Evolutionary conservation across 1,140 invertebrate genomes (phyloP).

Genomic region (Megalonaias nervosa): DNA sequence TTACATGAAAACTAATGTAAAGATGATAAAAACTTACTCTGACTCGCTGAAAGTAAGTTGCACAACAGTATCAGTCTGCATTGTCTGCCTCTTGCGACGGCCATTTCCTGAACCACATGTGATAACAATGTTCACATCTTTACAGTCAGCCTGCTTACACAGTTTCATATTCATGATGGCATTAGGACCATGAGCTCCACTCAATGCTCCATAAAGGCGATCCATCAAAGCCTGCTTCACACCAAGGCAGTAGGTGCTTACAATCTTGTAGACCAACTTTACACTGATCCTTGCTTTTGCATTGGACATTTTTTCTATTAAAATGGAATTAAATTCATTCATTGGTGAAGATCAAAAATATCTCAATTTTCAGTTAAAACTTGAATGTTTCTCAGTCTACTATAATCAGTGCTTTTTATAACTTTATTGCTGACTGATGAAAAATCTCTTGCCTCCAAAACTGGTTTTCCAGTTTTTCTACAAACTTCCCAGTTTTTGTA

Average conservation of each 20-base stretch:
- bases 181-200: neutral
- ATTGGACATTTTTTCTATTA: no score
- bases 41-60: slow-evolving; percentile 15
- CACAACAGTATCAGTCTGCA: neutral
- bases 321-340: no score
- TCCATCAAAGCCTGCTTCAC: slow-evolving; percentile 1
- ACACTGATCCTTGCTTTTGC: neutral
- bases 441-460: no score
- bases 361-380: no score
- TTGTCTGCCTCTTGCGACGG: slow-evolving; percentile 17
- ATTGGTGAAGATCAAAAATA: no score
- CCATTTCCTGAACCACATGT: slow-evolving; percentile 16
- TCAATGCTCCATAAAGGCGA: slow-evolving; percentile 1
- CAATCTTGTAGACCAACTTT: slow-evolving; percentile 25
- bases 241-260: slow-evolving; percentile 26
- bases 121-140: slow-evolving; percentile 31
- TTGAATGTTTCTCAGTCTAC: no score
- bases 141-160: slow-evolving; percentile 33
- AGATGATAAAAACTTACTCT: slow-evolving; percentile 22
- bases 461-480: no score
- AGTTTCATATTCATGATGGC: slow-evolving; percentile 8
- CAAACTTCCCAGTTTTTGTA: no score
- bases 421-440: no score
- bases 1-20: neutral
- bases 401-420: no score